Evolutionary conservation across 2,888 invertebrate genomes (phyloP).

Genomic region (Andrena dorsata): DNA sequence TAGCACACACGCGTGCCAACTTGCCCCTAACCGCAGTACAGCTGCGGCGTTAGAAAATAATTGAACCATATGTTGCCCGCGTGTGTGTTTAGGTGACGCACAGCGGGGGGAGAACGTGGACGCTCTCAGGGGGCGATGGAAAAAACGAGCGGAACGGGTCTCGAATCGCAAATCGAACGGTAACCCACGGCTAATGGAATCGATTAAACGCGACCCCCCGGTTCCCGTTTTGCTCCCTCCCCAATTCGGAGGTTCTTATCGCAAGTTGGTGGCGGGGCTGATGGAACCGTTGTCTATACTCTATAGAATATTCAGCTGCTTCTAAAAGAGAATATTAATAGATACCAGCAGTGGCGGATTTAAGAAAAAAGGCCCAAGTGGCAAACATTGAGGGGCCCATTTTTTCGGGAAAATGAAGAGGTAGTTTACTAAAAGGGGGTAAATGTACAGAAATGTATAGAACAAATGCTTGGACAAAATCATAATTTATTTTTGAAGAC

Average conservation of each 20-base stretch:
- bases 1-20: not conserved
- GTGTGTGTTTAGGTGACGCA: not conserved
- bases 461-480: no score
- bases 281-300: no score
- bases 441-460: no score
- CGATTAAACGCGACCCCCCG: slow-evolving; percentile 33
- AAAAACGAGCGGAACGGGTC: slow-evolving; percentile 4
- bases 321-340: no score
- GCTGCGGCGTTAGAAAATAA: slow-evolving; percentile 49
- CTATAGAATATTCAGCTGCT: no score
- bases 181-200: slow-evolving; percentile 41
- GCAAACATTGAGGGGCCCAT: no score
- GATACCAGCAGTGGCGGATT: no score
- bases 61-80: slow-evolving; percentile 36
- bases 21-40: slow-evolving; percentile 1
- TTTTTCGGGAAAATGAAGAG: no score
- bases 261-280: not conserved
- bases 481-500: no score
- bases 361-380: no score
- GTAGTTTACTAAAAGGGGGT: no score
- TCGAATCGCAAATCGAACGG: slow-evolving; percentile 31
- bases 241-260: slow-evolving; percentile 26
- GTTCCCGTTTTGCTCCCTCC: not conserved
- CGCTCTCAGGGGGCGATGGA: not conserved
- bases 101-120: not conserved